Base-by-base conservation (phyloP, 2,888 invertebrate species). In the Oeneis ivallda region DNA sequence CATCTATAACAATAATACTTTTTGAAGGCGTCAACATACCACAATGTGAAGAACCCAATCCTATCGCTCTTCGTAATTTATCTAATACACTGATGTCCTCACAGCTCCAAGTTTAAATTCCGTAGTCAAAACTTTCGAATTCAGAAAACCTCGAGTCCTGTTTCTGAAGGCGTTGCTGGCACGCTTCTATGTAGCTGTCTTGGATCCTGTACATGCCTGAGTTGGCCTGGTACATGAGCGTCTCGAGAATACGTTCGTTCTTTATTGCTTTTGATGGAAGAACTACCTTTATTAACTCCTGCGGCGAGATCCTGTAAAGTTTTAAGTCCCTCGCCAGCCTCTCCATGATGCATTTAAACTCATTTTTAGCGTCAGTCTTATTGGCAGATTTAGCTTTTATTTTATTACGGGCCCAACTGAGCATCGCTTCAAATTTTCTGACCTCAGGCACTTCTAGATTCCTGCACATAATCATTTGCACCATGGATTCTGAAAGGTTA, bases 291-390 rank as follows among this genome's bases (percentile, higher is more conserved):
- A 98, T 96, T 76, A 98, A 93, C 88, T 98, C 98, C 84, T 97
- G 97, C 15, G 98, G 98, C 72, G 98, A 96, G 83, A 98, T 98
- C 82, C 97, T 94, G 80, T 98, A 96, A 69, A 98, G 91, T 86
- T 98, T 97, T 70, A 98, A 93, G 82, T 98, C 98, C 77, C 96
- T 93, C 62, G 97, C 96, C 78, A 98, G 92, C 76, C 98, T 93
- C 82, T 97, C 97, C 98, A 98, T 98, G 76, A 96, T 97, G 87
- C 96, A 96, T 86, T 96, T 96, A 87, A 97, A 98, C 90, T 98
- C 97, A 81, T 96, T 93, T 88, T 96, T 96, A 71, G 96, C 96
- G 84, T 97, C 97, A 83, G 95, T 93, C 92, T 96, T 96, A 83
- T 87, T 90, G 71, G 96, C 95, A 77, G 95, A 94, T 87, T 95